Evolutionary conservation across 2,113 vertebrate species (phyloP), one percentile per base, ranked within the genome.

Genomic region (Mirounga angustirostris): DNA sequence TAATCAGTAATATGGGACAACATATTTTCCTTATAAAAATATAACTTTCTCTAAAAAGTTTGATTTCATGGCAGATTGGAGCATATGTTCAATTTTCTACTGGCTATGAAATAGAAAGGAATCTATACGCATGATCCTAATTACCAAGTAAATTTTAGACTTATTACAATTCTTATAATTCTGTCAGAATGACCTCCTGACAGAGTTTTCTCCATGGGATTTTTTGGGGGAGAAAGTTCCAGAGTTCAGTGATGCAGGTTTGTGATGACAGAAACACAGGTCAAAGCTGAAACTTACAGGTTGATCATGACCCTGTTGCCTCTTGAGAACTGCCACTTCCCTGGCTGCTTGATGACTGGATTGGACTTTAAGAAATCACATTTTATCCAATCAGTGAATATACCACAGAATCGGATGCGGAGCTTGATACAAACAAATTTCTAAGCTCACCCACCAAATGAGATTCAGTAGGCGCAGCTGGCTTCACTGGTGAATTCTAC

Each of bases 1-100:
- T 89, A 80, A 84, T 74, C 58, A 65, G 33, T 40, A 87, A 65
- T 11, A 69, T 52, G 87, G 50, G 24, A 93, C 26, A 58, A 63
- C 18, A 67, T 21, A 82, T 84, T 82, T 97, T 86, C 21, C 59
- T 94, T 76, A n/a, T 87, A 92, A 97, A 94, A 90, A 74, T 30
- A 56, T 56, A 71, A 52, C 80, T 69, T 97, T 78, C 58, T 92
- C 28, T 73, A 56, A 76, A 96, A 82, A 79, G 40, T 18, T 95
- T 97, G 58, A 89, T 58, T 95, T 93, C 21, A 83, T 88, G 73
- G 33, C 54, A 91, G 36, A 30, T 43, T 94, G 50, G 91, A 89
- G n/a, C 16, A 94, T 96, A 92, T 63, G 10, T 69, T 65, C 24
- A 59, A 43, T 89, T 95, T 95, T 63, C 36, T 89, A 63, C 14